These are phyloP conservation scores for Sycophila sp. DNA, from an alignment of 1,140 invertebrate genomes.

Conservation along the genomic window DNA sequence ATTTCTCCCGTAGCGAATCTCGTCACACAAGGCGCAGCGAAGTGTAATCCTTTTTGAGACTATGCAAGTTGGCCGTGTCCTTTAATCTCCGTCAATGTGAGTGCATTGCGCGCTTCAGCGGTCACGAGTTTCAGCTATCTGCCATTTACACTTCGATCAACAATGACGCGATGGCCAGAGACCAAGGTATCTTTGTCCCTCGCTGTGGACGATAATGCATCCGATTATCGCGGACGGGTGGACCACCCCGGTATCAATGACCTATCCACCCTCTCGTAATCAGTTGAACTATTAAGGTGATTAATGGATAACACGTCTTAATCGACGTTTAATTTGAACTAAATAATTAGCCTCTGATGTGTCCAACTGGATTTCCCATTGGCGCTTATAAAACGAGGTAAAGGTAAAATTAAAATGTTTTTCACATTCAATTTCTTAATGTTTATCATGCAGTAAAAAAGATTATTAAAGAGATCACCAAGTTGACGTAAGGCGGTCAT, in stretches of 20 bases:
- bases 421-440: no score
- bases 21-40: constrained; percentile 46
- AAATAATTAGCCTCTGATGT: no score
- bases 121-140: constrained; percentile 59
- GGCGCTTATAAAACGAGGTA: no score
- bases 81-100: constrained; percentile 59
- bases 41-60: constrained; percentile 59
- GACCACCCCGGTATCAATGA: no score
- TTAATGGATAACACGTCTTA: no score
- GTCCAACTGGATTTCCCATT: no score
- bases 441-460: not conserved
- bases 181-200: constrained; percentile 15
- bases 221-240: not conserved
- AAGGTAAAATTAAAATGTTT: no score
- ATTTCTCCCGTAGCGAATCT: not conserved
- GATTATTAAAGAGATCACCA: not conserved
- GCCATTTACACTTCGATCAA: constrained; percentile 63
- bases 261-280: no score
- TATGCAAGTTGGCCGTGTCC: constrained; percentile 52
- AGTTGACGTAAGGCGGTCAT: not conserved
- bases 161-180: constrained; percentile 46
- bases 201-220: not conserved
- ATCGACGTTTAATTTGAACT: no score
- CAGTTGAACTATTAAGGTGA: no score
- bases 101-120: constrained; percentile 56